Percentiles rank a stretch among this genome's conserved stretches.
Evolutionary conservation across 2,113 vertebrate genomes (phyloP).

Genomic region (Lutjanus erythropterus): DNA sequence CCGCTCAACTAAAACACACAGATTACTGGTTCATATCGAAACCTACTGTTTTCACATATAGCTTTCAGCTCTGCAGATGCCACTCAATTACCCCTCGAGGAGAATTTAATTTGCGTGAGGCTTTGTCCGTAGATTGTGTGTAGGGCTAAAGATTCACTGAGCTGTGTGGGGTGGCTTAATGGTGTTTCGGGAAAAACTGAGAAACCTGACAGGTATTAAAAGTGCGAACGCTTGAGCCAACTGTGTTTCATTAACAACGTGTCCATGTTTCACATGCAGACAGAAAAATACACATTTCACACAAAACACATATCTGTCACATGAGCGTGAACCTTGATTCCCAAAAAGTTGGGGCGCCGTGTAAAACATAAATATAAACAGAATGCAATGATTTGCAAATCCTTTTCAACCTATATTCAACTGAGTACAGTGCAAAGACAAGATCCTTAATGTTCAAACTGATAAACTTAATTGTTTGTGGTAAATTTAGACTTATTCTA

Average conservation of each 20-base stretch:
- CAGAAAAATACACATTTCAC: neutral
- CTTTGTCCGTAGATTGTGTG: neutral
- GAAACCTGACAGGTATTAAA: neutral
- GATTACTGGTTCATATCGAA: constrained; percentile 11
- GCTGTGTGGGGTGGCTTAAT: neutral
- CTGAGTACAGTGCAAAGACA: too few species aligned
- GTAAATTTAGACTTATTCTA: too few species aligned
- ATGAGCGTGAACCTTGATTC: too few species aligned
- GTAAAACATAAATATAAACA: too few species aligned
- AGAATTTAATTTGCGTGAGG: constrained; percentile 6
- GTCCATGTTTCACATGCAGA: neutral
- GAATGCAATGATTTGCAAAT: too few species aligned
- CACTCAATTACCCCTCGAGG: neutral
- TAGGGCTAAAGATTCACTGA: neutral
- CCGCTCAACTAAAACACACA: constrained; percentile 21
- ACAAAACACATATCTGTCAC: neutral
- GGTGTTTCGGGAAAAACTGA: neutral
- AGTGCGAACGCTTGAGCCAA: neutral
- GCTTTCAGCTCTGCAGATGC: neutral
- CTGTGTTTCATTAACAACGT: neutral
- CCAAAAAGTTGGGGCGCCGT: too few species aligned
- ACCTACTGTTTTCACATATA: constrained; percentile 23
- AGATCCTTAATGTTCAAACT: too few species aligned
- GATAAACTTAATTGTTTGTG: too few species aligned
- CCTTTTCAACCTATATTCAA: too few species aligned